Percentiles rank a stretch among this genome's conserved stretches.
Conservation (phyloP, 2,888 invertebrate genomes). For the Drosophila nigricruria region DNA sequence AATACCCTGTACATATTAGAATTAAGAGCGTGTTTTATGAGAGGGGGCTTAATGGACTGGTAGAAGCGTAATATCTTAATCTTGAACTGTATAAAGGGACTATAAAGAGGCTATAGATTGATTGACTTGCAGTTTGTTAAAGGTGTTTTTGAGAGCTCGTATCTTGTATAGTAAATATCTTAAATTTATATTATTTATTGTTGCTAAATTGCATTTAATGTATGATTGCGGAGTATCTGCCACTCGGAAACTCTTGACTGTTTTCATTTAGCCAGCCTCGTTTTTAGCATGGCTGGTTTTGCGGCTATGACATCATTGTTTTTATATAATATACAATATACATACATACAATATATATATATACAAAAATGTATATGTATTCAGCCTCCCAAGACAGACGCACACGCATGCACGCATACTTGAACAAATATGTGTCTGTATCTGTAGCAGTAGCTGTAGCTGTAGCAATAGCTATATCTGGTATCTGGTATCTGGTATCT, state of each 20-base stretch:
- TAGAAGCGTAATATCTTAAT: neutral
- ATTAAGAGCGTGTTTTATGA: neutral
- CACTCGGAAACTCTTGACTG: neutral
- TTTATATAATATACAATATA: constrained; percentile 32
- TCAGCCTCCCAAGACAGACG: constrained; percentile 55
- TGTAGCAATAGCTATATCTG: constrained; percentile 6
- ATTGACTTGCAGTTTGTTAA: neutral
- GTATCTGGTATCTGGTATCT: neutral
- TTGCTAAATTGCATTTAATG: neutral
- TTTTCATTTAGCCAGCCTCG: constrained; percentile 10
- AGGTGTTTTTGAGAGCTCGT: no score
- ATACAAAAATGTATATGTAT: neutral
- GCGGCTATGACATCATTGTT: constrained; percentile 56
- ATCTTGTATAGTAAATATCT: neutral
- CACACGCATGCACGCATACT: constrained; percentile 2
- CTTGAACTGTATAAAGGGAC: neutral
- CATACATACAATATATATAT: constrained; percentile 5
- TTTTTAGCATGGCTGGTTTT: constrained; percentile 30
- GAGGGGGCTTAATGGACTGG: neutral
- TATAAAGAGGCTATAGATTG: neutral
- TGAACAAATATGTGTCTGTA: constrained; percentile 16
- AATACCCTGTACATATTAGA: constrained; percentile 6
- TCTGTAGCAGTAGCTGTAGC: constrained; percentile 19
- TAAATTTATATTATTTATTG: neutral
- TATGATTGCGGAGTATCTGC: neutral